Conservation (phyloP, 2,797 vertebrate genomes). For the Semaprochilodus insignis region DNA sequence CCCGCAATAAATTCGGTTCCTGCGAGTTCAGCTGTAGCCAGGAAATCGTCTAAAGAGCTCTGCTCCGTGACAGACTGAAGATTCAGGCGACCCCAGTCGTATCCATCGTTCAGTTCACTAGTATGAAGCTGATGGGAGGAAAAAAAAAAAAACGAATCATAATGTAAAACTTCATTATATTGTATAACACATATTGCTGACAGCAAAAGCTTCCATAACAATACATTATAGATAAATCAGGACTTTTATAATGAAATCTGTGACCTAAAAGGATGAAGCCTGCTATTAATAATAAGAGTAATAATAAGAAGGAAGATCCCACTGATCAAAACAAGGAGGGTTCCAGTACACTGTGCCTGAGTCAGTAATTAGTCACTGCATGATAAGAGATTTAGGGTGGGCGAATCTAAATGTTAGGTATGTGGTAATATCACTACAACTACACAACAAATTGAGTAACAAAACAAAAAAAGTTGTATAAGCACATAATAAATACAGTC, state of each 20-base stretch:
- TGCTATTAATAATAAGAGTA: too few species aligned
- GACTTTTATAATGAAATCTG: not conserved
- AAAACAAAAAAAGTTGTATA: too few species aligned
- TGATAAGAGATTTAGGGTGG: too few species aligned
- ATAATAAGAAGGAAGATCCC: too few species aligned
- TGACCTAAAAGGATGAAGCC: too few species aligned
- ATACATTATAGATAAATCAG: not conserved
- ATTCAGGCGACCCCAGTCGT: constrained; percentile 89
- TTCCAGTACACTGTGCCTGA: too few species aligned
- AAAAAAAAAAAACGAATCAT: not conserved
- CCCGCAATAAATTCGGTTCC: constrained; percentile 93
- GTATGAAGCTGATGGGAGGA: constrained; percentile 84
- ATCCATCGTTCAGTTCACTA: constrained; percentile 89
- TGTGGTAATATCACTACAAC: too few species aligned
- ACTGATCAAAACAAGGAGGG: too few species aligned
- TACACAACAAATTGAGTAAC: too few species aligned
- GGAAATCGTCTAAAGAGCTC: constrained; percentile 93
- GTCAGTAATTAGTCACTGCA: too few species aligned
- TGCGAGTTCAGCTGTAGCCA: constrained; percentile 92
- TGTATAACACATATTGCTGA: not conserved
- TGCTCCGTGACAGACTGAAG: constrained; percentile 94
- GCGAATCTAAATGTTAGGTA: too few species aligned
- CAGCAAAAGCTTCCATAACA: not conserved
- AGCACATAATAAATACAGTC: too few species aligned
- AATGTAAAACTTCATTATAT: not conserved